Evolutionary conservation across 2,113 vertebrate genomes (phyloP).

Genomic region (Mesembrinibis cayennensis): DNA sequence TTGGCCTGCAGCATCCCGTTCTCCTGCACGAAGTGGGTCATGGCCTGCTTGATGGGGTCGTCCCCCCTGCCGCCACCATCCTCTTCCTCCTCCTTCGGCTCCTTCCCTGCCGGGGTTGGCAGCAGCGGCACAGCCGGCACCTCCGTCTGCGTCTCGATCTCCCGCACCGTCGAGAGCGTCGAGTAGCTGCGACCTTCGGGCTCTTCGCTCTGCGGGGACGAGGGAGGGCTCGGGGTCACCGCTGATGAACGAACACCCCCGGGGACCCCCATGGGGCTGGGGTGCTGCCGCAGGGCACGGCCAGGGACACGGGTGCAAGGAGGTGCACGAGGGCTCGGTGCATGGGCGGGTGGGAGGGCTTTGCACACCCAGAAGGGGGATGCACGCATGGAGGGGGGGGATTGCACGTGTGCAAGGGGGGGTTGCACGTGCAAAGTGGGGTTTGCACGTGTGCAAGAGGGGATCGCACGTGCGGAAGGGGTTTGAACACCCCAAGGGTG

Average conservation of each 20-base stretch:
- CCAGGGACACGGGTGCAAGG: background rate
- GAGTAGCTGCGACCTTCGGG: constrained; percentile 83
- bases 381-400: background rate
- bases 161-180: constrained; percentile 70
- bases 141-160: constrained; percentile 82
- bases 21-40: constrained; percentile 86
- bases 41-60: constrained; percentile 80
- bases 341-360: background rate
- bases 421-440: too few relatives aligned
- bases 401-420: too few relatives aligned
- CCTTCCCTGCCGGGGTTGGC: constrained; percentile 47
- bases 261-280: background rate
- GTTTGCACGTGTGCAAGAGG: background rate
- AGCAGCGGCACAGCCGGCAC: constrained; percentile 71
- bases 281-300: background rate
- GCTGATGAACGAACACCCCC: background rate
- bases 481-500: background rate
- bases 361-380: too few relatives aligned
- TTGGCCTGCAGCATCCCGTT: constrained; percentile 85
- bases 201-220: constrained; percentile 71
- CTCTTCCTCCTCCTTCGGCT: constrained; percentile 52
- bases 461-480: too few relatives aligned
- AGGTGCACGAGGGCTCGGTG: background rate
- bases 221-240: background rate
- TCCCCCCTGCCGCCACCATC: constrained; percentile 32